Percentiles rank a stretch among this genome's conserved stretches.
Conservation (phyloP, 2,888 invertebrate genomes). For the Ectobius pallidus region DNA sequence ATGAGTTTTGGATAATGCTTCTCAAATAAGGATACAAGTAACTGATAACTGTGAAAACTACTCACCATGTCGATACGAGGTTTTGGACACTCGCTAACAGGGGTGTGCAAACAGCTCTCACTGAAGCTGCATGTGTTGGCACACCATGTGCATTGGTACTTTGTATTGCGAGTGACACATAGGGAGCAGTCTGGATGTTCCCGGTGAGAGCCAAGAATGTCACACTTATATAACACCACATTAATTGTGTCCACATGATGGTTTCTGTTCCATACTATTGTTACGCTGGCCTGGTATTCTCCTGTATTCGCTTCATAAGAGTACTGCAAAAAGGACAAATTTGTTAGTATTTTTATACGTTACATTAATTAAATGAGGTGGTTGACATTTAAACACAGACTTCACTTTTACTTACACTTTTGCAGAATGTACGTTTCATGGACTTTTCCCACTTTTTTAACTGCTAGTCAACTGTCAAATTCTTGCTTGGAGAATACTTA, state of each 20-base stretch:
- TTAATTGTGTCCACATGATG: conserved; percentile 91
- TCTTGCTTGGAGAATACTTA: too few species aligned
- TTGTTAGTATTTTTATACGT: conserved; percentile 36
- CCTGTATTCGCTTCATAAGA: conserved; percentile 87
- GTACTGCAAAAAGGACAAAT: conserved; percentile 64
- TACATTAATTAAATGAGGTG: too few species aligned
- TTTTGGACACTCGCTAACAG: conserved; percentile 85
- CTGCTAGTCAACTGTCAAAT: too few species aligned
- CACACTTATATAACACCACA: conserved; percentile 94
- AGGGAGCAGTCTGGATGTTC: conserved; percentile 96
- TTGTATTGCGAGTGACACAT: conserved; percentile 89
- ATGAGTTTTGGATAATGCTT: too few species aligned
- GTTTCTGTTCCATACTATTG: conserved; percentile 92
- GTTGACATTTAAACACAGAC: too few species aligned
- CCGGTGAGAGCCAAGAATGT: conserved; percentile 90
- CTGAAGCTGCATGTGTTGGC: conserved; percentile 84
- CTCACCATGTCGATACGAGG: conserved; percentile 87
- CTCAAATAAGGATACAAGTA: too few species aligned
- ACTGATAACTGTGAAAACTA: too few species aligned
- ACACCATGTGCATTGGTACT: conserved; percentile 97
- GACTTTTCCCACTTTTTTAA: too few species aligned
- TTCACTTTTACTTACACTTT: too few species aligned
- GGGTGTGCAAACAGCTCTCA: conserved; percentile 80
- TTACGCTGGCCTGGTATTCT: conserved; percentile 86
- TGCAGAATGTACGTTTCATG: too few species aligned